A percentile compares a stretch with the other conserved stretches of the same genome.
Conservation (phyloP, 2,888 invertebrate species). For the Agonopterix arenella region DNA sequence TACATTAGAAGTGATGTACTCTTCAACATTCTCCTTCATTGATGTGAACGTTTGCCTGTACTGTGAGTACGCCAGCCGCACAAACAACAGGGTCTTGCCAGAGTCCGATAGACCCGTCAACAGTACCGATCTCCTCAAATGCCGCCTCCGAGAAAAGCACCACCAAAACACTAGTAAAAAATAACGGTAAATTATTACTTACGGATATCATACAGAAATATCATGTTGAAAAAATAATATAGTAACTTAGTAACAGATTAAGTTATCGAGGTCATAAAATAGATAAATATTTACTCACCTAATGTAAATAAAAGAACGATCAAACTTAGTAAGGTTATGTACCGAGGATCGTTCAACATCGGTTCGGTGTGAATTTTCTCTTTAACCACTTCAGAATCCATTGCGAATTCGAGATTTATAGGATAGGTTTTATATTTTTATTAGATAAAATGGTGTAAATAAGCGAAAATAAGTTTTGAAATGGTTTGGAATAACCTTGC, state of each 20-base stretch:
- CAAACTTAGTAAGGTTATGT: conserved; percentile 66
- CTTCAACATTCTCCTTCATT: conserved; percentile 90
- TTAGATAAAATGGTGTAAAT: background rate
- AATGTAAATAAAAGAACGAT: conserved; percentile 58
- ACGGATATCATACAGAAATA: no score
- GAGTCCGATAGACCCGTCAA: conserved; percentile 91
- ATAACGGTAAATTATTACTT: no score
- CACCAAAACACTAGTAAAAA: conserved; percentile 76
- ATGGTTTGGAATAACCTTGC: background rate
- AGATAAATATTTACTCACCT: conserved; percentile 38
- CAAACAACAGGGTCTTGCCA: conserved; percentile 93
- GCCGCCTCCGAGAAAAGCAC: conserved; percentile 77
- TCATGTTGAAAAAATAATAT: no score
- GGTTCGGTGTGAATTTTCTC: conserved; percentile 67
- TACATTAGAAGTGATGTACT: conserved; percentile 80
- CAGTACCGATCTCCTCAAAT: conserved; percentile 80
- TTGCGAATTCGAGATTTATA: conserved; percentile 13
- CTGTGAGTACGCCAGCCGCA: conserved; percentile 84
- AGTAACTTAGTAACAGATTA: no score
- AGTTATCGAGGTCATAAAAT: background rate
- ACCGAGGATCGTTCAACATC: conserved; percentile 61
- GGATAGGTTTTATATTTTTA: background rate
- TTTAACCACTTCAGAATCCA: conserved; percentile 64
- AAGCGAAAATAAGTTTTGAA: background rate
- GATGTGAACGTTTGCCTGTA: conserved; percentile 90